Evolutionary conservation across 1,140 invertebrate species (phyloP).

Genomic region (Heliothis subflexa): DNA sequence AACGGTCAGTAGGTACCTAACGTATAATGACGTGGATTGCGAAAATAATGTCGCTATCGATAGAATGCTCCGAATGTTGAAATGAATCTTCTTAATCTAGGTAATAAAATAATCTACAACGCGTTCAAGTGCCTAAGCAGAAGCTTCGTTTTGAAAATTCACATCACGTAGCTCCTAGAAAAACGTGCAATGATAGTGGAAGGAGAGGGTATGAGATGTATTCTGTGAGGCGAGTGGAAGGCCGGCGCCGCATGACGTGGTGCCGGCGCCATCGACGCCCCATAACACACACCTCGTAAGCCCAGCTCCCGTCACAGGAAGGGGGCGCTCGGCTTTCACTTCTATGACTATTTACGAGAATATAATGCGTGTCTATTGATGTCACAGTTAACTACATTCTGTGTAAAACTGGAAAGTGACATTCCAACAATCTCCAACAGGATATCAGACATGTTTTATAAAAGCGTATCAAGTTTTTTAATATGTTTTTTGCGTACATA

Average conservation of each 20-base stretch:
- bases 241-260: slow-evolving; percentile 27
- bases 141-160: background rate
- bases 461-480: too few relatives aligned
- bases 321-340: background rate
- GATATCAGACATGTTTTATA: too few relatives aligned
- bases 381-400: too few relatives aligned
- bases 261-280: slow-evolving; percentile 6
- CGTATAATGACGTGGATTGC: slow-evolving; percentile 6
- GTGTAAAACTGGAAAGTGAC: too few relatives aligned
- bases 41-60: too few relatives aligned
- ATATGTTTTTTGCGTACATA: too few relatives aligned
- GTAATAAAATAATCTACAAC: too few relatives aligned
- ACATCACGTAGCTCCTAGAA: background rate
- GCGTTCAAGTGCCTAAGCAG: background rate
- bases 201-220: slow-evolving; percentile 4
- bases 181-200: slow-evolving; percentile 20
- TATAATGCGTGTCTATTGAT: too few relatives aligned
- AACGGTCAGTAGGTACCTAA: slow-evolving; percentile 12
- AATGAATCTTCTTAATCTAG: too few relatives aligned
- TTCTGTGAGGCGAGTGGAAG: slow-evolving; percentile 15
- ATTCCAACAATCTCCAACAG: too few relatives aligned
- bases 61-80: too few relatives aligned
- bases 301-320: background rate
- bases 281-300: slow-evolving; percentile 13
- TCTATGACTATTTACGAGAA: too few relatives aligned